Evolutionary conservation across 2,888 invertebrate genomes (phyloP).

Genomic region (Hyles lineata): DNA sequence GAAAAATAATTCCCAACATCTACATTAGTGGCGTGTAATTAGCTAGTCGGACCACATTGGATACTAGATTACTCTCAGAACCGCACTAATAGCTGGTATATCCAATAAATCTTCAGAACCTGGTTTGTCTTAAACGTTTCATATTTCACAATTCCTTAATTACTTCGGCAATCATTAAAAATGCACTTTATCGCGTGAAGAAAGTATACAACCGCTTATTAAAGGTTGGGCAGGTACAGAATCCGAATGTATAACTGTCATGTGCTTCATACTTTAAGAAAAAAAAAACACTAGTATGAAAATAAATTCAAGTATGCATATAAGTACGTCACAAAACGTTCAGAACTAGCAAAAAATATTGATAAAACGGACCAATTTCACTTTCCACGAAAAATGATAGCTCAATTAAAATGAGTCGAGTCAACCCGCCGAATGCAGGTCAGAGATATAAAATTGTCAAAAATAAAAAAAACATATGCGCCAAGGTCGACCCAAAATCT

Average conservation of each 20-base stretch:
- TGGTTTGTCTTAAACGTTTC: not conserved
- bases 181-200: not conserved
- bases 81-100: not conserved
- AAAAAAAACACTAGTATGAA: no score
- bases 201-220: no score
- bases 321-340: no score
- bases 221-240: no score
- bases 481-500: conserved; percentile 61
- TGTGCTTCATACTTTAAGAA: no score
- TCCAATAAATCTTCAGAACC: conserved; percentile 17
- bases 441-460: conserved; percentile 26
- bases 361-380: no score
- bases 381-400: not conserved
- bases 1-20: not conserved
- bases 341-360: no score
- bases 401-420: not conserved
- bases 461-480: conserved; percentile 34
- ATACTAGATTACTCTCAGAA: conserved; percentile 14
- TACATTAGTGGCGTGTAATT: not conserved
- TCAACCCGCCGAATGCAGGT: conserved; percentile 8
- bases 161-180: not conserved
- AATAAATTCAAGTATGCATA: no score
- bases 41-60: not conserved
- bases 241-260: no score
- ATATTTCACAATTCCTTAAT: conserved; percentile 15